Base-by-base conservation (phyloP, 30 jellyfish, hydroid and myxozoan genomes). In the Hydra vulgaris region DNA sequence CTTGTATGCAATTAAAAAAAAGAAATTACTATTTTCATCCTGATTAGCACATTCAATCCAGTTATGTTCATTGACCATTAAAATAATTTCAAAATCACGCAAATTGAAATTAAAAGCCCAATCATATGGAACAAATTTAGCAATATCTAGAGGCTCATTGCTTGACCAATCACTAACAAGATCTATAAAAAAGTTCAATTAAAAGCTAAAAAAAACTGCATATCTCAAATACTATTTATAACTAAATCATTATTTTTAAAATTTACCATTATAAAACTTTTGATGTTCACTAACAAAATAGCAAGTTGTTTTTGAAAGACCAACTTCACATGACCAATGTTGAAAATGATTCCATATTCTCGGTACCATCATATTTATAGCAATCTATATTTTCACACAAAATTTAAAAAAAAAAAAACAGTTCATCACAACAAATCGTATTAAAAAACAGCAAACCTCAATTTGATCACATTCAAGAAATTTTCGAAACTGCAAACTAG, bases 271-370 rank as follows among this genome's bases (percentile, higher is more conserved):
- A 25, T 85, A 74, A 85, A 86, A 90, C 0, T 72, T 66, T 4
- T 72, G 75, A 79, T 84, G 95, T 24, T 90, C 95, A 76, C 73
- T 82, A 25, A 90, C 81, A 85, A 90, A 85, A 73, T 82, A 83
- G 15, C 86, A 27, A 18, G 97, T 74, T 26, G 97, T 79, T 74
- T 90, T 88, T n/a, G 54, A 75, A 79, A 90, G 81, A 15, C 83
- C 24, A 17, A 90, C 71, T 68, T 90, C 97, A 72, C 89, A 90
- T 15, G 97, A 81, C 97, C 97, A 90, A 74, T 87, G 97, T 75
- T 90, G 97, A 69, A 90, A 90, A 70, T 90, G 97, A 83, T 90
- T 90, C 97, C 97, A 90, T 25, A 90, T 83, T n/a, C 97, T 73
- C 22, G 97, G 97, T 22, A 90, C 88, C 20, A 94, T 83, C 97